phyloP scores from a whole-genome alignment of 2,888 invertebrate species.

The Ectropis crepuscularia region DNA sequence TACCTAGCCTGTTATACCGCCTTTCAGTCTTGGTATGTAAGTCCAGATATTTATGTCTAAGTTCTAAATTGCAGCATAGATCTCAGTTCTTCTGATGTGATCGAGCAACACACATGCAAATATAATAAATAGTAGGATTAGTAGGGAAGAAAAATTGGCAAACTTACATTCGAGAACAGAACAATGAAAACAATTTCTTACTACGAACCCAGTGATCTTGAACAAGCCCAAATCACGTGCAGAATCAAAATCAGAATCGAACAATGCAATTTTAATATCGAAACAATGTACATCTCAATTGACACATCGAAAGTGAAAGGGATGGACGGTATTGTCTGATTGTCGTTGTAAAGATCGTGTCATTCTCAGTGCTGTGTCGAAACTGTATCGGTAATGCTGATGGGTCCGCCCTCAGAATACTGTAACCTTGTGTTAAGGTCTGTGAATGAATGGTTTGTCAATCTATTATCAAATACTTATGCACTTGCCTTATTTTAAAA shows the following conservation, averaged over 20 bases:
- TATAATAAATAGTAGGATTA: too few species aligned
- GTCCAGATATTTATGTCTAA: too few species aligned
- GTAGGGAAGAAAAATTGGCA: too few species aligned
- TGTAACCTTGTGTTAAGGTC: conserved; percentile 26
- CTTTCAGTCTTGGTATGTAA: too few species aligned
- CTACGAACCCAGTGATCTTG: conserved; percentile 16
- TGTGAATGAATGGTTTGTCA: background rate
- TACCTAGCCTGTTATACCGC: too few species aligned
- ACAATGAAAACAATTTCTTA: background rate
- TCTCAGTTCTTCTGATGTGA: too few species aligned
- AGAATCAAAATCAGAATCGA: conserved; percentile 26
- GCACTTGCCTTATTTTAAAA: too few species aligned
- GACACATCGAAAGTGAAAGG: conserved; percentile 80
- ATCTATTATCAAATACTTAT: too few species aligned
- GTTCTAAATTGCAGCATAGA: too few species aligned
- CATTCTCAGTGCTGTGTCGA: conserved; percentile 75
- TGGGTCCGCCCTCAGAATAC: conserved; percentile 50
- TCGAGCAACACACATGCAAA: too few species aligned
- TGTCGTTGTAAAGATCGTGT: conserved; percentile 78
- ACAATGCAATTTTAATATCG: conserved; percentile 37
- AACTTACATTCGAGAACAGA: background rate
- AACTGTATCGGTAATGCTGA: conserved; percentile 60
- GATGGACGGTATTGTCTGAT: conserved; percentile 68
- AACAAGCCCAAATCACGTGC: conserved; percentile 18
- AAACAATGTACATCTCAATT: conserved; percentile 64